Base-by-base conservation (phyloP, 2,797 vertebrate genomes). In the Alosa sapidissima region DNA sequence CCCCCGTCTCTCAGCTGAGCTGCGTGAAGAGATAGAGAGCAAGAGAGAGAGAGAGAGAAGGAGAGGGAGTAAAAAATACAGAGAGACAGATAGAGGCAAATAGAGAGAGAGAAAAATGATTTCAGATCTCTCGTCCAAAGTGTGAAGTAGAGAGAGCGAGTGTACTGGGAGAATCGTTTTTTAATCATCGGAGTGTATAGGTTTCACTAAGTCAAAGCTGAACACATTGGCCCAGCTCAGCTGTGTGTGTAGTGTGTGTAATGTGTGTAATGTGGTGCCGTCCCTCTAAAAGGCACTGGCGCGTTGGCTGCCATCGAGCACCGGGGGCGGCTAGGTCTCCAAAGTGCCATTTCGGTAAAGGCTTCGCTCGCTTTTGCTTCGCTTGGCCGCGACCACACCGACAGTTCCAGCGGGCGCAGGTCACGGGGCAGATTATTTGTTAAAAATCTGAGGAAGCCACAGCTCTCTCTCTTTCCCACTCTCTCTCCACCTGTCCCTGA, bases 1-100 rank as follows among this genome's bases (percentile, higher is more conserved):
- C 72, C 72, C 72, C 72, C 16, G 36, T 78, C 72, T 78, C 72
- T 78, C 72, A 47, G 72, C 45, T 78, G 36, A 78, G 19, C 14
- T 45, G 72, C 41, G 36, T 47, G 41, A 19, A 78, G 10, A 75
- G 68, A 75, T 86, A 89, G 33, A 51, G 47, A 85, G 81, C 81
- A 41, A 81, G 83, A 88, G 87, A 85, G 72, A 88, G 87, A 85
- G 72, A 93, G 88, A 86, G 58, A 84, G 85, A 55, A 83, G 85
- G 90, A 85, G 88, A 86, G 84, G 88, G 86, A 7, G 85, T 89
- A 11, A 78, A 16, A 75, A 82, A 84, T 54, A 81, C 82, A 81
- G 60, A 83, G 60, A 88, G 83, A 49, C 86, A 9, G 85, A 89
- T 24, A 83, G 86, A 87, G 36, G 55, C 84, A 41, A 41, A 41